Evolutionary conservation across 2,888 invertebrate genomes (phyloP), one percentile per base, ranked within the genome.

Genomic region (Tromatobia lineatoria): DNA sequence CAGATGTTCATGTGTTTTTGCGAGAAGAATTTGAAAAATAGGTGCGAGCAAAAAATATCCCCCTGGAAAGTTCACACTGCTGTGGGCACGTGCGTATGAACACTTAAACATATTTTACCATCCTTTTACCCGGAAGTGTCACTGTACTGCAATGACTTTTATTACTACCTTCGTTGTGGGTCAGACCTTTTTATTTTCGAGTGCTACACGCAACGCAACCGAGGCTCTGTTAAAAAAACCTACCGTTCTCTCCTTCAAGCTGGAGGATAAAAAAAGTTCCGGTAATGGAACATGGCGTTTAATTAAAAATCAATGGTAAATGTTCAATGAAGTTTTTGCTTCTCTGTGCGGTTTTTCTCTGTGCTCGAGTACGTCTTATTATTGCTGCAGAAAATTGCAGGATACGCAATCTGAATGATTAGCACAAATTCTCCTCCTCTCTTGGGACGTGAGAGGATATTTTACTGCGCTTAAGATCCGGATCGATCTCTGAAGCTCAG

Each of bases 331-430:
- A 57, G 15, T 15, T 25, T 25, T 29, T 59, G 15, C 13, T 23
- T 3, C 4, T 10, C 29, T 2, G 18, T 1, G n/a, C 59, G n/a
- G 11, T 50, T 29, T 45, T 45, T 13, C 57, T 54, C 45, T 66
- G 67, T 61, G 71, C 73, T 74, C 42, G 20, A 77, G 52, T 70
- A 45, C 66, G 70, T 20, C 64, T 64, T 61, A 78, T 78, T 61
- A 78, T 74, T 74, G 64, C 64, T 11, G 10, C 57, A 70, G 74
- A 70, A 85, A 86, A 87, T 87, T 87, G 81, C 86, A 50, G 80
- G 83, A 80, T 73, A 78, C 61, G 66, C 76, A 75, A 73, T 80
- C 52, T 66, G 61, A 77, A 64, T 76, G 75, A 87, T 86, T 80
- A 86, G 69, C 80, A 47, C 50, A 54, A 82, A 82, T 85, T 81